Conservation (phyloP, 2,113 vertebrate genomes). For the Mixornis gularis region DNA sequence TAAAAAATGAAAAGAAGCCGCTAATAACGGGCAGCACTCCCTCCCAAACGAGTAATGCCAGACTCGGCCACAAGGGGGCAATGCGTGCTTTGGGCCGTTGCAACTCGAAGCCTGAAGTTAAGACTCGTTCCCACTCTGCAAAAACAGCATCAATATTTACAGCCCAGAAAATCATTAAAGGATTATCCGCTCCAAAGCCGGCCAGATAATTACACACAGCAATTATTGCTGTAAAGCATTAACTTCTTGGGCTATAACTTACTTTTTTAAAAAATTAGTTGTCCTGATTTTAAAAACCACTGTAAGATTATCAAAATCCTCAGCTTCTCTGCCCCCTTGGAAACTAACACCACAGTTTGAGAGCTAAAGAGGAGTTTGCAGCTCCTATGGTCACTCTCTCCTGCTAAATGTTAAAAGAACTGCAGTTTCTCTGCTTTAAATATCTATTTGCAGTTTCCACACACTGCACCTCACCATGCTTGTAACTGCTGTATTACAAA, state of each 20-base stretch:
- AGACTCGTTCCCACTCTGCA: not conserved
- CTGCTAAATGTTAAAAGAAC: not conserved
- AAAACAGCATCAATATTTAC: not conserved
- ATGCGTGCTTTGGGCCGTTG: not conserved
- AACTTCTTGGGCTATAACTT: not conserved
- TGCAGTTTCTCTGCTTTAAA: not conserved
- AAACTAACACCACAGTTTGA: not conserved
- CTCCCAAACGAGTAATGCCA: not conserved
- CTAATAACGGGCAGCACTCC: accelerated
- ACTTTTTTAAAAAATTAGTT: accelerated
- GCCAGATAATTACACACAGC: not conserved
- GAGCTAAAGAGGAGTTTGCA: not conserved
- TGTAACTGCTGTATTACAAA: not conserved
- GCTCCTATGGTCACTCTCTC: not conserved
- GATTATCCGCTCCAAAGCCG: not conserved
- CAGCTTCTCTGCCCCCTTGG: not conserved
- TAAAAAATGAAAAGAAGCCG: not conserved
- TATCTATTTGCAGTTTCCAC: not conserved
- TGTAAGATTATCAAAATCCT: not conserved
- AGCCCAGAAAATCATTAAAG: not conserved
- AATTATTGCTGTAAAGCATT: not conserved
- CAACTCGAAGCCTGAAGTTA: accelerated
- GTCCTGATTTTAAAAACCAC: not conserved
- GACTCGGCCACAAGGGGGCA: constrained; percentile 16
- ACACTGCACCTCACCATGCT: not conserved